A percentile compares a stretch with the other conserved stretches of the same genome.
These are phyloP conservation scores for Mormyrops attenuatus DNA, from an alignment of 2,797 vertebrate species.

Conservation along the genomic window DNA sequence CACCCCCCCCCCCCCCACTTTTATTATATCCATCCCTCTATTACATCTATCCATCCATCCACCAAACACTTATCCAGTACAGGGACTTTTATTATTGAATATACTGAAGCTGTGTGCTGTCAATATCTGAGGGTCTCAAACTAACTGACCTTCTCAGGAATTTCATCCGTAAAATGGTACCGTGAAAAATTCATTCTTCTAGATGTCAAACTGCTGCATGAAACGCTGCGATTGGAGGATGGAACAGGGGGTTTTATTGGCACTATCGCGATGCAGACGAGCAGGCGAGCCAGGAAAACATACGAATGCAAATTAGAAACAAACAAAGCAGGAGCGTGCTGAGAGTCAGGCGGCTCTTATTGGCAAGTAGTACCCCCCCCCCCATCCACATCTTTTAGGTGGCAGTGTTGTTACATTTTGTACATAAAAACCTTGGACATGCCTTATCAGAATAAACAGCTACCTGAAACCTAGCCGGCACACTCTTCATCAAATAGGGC, in stretches of 20 bases:
- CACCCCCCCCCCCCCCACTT: background rate
- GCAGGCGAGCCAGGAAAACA: background rate
- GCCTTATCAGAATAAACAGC: background rate
- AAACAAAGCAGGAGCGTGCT: background rate
- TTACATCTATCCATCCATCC: background rate
- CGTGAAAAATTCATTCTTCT: background rate
- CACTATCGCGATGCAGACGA: background rate
- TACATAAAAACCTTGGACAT: background rate
- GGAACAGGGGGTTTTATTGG: background rate
- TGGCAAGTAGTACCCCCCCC: background rate
- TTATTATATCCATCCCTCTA: background rate
- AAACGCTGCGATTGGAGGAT: background rate
- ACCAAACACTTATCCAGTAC: background rate
- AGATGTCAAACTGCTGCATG: background rate
- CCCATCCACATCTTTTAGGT: background rate
- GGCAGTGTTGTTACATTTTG: background rate
- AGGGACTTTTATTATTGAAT: background rate
- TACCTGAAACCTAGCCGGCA: background rate
- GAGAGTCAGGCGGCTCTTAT: background rate
- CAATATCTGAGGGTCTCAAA: background rate
- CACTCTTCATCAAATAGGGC: background rate
- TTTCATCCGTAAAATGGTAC: background rate
- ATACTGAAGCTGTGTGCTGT: background rate
- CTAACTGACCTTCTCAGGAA: background rate
- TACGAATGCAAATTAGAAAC: background rate